These are phyloP conservation scores for Aeoliscus strigatus DNA, from an alignment of 2,797 vertebrate genomes.

Conservation along the genomic window DNA sequence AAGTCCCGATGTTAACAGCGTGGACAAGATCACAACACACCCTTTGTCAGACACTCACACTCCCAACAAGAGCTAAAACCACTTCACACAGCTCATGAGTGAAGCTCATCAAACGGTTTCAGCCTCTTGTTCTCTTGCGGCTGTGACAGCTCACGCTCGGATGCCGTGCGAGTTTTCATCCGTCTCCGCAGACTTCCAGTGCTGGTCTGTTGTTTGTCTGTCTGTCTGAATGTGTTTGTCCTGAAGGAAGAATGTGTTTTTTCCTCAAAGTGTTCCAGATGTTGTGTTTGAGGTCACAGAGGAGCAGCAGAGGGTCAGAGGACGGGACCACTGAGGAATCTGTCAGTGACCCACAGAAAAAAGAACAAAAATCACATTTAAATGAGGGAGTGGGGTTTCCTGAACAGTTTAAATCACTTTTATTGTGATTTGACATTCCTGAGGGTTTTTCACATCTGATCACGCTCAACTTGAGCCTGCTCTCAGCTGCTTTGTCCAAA, in stretches of 20 bases:
- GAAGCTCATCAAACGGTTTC: too few species aligned
- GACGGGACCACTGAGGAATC: conserved; percentile 17
- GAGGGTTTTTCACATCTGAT: too few species aligned
- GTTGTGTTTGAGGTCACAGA: conserved; percentile 23
- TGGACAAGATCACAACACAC: conserved; percentile 3
- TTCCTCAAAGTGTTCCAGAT: conserved; percentile 46
- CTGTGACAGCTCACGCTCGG: conserved; percentile 4
- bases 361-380: conserved; percentile 24
- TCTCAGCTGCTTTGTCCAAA: too few species aligned
- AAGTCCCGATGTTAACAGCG: too few species aligned
- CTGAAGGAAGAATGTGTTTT: conserved; percentile 1
- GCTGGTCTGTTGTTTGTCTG: too few species aligned
- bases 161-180: conserved; percentile 25
- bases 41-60: background rate
- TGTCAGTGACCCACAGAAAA: conserved; percentile 19
- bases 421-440: conserved; percentile 8
- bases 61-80: too few species aligned
- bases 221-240: conserved; percentile 10
- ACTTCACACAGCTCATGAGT: too few species aligned
- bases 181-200: conserved; percentile 19
- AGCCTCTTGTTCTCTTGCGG: too few species aligned
- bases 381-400: too few species aligned
- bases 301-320: conserved; percentile 21
- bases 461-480: too few species aligned
- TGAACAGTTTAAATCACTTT: too few species aligned